These are phyloP conservation scores for Helicoverpa assulta DNA, from an alignment of 2,888 invertebrate genomes.

Conservation along the genomic window DNA sequence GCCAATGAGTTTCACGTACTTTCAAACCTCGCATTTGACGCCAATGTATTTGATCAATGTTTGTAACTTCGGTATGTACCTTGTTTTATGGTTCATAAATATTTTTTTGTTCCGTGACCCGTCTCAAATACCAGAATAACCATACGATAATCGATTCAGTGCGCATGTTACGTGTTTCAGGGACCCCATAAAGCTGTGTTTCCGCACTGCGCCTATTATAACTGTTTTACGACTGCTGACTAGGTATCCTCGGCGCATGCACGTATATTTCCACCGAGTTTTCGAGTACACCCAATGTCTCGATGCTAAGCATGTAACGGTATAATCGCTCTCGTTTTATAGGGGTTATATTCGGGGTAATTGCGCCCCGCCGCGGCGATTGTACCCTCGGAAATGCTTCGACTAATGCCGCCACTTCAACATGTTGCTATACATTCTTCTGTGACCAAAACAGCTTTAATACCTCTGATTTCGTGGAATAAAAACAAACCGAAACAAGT, in stretches of 20 bases:
- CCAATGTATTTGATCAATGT: conserved; percentile 76
- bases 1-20: conserved; percentile 38
- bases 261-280: conserved; percentile 73
- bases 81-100: conserved; percentile 80
- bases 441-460: conserved; percentile 51
- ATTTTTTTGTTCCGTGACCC: conserved; percentile 79
- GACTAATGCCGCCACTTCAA: conserved; percentile 70
- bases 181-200: conserved; percentile 83
- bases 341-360: conserved; percentile 80
- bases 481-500: conserved; percentile 40
- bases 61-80: conserved; percentile 68
- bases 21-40: conserved; percentile 58
- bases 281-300: conserved; percentile 77
- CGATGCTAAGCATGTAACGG: conserved; percentile 78
- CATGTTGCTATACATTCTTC: conserved; percentile 69
- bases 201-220: conserved; percentile 87
- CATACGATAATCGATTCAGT: conserved; percentile 84
- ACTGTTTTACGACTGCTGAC: conserved; percentile 82
- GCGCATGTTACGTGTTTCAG: conserved; percentile 85
- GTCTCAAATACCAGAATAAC: conserved; percentile 80
- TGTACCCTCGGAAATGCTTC: conserved; percentile 68
- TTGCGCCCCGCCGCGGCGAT: conserved; percentile 71
- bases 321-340: conserved; percentile 80
- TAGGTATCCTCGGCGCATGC: conserved; percentile 79
- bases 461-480: conserved; percentile 34